Evolutionary conservation across 2,888 invertebrate species (phyloP).

Genomic region (Dugesia japonica): DNA sequence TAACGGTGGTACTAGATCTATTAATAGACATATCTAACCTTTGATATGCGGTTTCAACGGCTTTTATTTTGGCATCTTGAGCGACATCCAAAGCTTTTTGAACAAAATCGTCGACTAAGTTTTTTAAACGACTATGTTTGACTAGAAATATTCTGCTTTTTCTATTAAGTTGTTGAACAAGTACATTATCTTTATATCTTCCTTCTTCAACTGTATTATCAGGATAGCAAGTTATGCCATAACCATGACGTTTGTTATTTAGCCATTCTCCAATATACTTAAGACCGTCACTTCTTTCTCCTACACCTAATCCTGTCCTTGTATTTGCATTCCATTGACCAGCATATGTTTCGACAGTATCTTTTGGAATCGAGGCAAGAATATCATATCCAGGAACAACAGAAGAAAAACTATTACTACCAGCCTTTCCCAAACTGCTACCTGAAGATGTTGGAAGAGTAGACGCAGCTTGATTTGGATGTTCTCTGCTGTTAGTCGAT

Average conservation of each 20-base stretch:
- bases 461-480: constrained; percentile 17
- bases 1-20: background rate
- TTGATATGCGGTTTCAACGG: constrained; percentile 28
- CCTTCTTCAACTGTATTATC: constrained; percentile 91
- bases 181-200: constrained; percentile 96
- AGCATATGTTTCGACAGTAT: constrained; percentile 56
- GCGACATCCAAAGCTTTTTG: constrained; percentile 57
- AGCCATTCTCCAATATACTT: constrained; percentile 99
- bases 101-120: constrained; percentile 86
- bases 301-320: constrained; percentile 86
- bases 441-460: background rate
- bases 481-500: constrained; percentile 5
- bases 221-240: constrained; percentile 87
- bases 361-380: constrained; percentile 38
- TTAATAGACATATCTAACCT: background rate
- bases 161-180: constrained; percentile 78
- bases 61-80: constrained; percentile 24
- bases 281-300: constrained; percentile 87
- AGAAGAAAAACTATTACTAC: background rate
- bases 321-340: constrained; percentile 99
- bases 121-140: constrained; percentile 84
- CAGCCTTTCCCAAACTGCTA: background rate
- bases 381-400: background rate
- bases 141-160: constrained; percentile 78
- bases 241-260: constrained; percentile 94